Evolutionary conservation across 2,113 vertebrate genomes (phyloP).

Genomic region (Maccullochella peelii): DNA sequence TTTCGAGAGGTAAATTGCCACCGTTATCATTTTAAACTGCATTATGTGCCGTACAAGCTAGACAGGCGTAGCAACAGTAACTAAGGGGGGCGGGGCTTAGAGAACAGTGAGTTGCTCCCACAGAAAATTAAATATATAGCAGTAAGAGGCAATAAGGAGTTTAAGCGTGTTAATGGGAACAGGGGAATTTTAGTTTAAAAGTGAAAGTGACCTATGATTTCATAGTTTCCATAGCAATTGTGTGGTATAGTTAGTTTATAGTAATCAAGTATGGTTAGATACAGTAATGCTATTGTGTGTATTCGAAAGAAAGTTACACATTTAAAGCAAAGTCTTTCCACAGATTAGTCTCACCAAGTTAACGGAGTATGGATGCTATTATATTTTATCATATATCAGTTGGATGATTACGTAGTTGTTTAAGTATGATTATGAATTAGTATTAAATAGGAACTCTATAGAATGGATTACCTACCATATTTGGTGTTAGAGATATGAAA

Average conservation of each 20-base stretch:
- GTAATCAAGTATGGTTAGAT: slow-evolving; percentile 26
- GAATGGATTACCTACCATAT: not conserved
- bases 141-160: not conserved
- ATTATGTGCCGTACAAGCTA: too few relatives aligned
- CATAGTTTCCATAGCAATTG: not conserved
- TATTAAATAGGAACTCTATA: not conserved
- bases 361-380: not conserved
- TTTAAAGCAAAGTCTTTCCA: slow-evolving; percentile 18
- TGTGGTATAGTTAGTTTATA: slow-evolving; percentile 18
- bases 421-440: slow-evolving; percentile 11
- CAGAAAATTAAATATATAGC: not conserved
- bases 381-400: not conserved
- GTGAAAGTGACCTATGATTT: not conserved
- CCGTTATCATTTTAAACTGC: not conserved
- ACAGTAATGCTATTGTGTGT: not conserved
- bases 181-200: not conserved
- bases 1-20: not conserved
- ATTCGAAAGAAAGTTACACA: not conserved
- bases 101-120: not conserved
- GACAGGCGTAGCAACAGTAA: not conserved
- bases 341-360: slow-evolving; percentile 3
- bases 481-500: slow-evolving; percentile 9
- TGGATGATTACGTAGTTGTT: slow-evolving; percentile 16
- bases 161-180: not conserved
- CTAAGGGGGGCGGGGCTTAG: not conserved